Conservation (phyloP, 2,113 vertebrate species). For the Numenius arquata region DNA sequence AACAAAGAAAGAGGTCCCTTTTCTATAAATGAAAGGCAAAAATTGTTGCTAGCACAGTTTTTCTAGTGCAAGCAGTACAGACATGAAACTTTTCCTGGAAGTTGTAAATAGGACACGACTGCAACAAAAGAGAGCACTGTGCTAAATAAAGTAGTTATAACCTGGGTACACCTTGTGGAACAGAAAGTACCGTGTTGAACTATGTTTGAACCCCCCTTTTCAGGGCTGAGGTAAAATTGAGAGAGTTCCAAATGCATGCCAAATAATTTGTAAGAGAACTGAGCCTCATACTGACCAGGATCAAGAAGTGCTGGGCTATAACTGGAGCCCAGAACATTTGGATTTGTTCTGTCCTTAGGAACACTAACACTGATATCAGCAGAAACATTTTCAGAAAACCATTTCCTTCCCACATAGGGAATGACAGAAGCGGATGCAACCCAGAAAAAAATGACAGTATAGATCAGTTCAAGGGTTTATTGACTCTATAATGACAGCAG, state of each 20-base stretch:
- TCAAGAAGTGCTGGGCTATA: neutral
- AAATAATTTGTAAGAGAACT: neutral
- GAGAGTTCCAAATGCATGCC: neutral
- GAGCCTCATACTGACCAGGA: neutral
- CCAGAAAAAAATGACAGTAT: neutral
- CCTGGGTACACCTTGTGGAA: neutral
- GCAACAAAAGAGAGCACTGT: neutral
- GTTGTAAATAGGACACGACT: neutral
- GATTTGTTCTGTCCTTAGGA: neutral
- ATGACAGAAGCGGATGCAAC: neutral
- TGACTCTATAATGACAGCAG: neutral
- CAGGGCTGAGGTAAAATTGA: neutral
- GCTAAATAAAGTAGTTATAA: neutral
- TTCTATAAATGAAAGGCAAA: neutral
- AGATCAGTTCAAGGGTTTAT: neutral
- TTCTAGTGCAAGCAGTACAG: neutral
- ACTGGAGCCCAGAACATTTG: neutral
- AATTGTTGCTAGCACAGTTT: neutral
- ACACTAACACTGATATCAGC: neutral
- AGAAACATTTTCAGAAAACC: conserved; percentile 9
- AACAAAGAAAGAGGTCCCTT: neutral
- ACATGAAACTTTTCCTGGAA: neutral
- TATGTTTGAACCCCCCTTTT: neutral
- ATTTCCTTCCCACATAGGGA: neutral
- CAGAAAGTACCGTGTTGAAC: neutral